Percentiles rank a stretch among this genome's conserved stretches.
These are phyloP conservation scores for Hyppa rectilinea DNA, from an alignment of 2,888 invertebrate genomes.

Conservation along the genomic window DNA sequence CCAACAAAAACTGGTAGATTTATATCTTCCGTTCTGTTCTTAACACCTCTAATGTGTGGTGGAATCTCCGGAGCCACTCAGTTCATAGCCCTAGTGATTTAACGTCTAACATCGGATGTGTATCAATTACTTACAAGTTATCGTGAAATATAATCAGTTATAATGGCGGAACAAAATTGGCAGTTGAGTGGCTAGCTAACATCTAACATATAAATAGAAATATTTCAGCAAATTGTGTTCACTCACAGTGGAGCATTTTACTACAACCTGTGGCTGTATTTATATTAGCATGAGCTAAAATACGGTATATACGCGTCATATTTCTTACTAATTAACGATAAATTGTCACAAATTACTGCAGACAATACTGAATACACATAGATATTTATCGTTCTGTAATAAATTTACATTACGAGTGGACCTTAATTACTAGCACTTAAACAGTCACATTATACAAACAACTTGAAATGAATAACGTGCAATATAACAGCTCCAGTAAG, in stretches of 20 bases:
- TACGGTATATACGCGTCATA: conserved; percentile 2
- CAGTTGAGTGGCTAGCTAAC: conserved; percentile 42
- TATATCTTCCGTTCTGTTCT: conserved; percentile 60
- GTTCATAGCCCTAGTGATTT: conserved; percentile 58
- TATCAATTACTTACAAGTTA: conserved; percentile 60
- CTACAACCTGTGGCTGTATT: conserved; percentile 3
- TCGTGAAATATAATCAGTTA: conserved; percentile 59
- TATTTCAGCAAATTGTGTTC: conserved; percentile 51
- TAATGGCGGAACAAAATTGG: conserved; percentile 52
- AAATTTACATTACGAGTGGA: conserved; percentile 9
- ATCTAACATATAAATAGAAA: conserved; percentile 45
- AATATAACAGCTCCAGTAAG: conserved; percentile 9
- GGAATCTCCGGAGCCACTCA: conserved; percentile 33
- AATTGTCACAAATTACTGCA: conserved; percentile 10
- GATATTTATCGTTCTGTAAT: conserved; percentile 13
- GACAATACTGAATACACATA: conserved; percentile 14
- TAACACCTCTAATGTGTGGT: conserved; percentile 50
- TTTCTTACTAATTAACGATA: conserved; percentile 23
- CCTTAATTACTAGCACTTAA: conserved; percentile 22
- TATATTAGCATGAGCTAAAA: conserved; percentile 35
- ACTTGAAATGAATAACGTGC: conserved; percentile 12
- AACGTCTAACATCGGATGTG: conserved; percentile 50
- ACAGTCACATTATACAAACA: conserved; percentile 19
- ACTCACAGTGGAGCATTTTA: conserved; percentile 4
- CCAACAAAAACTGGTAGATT: conserved; percentile 56